Evolutionary conservation across 1,140 invertebrate genomes (phyloP).

Genomic region (Brachionus angularis): DNA sequence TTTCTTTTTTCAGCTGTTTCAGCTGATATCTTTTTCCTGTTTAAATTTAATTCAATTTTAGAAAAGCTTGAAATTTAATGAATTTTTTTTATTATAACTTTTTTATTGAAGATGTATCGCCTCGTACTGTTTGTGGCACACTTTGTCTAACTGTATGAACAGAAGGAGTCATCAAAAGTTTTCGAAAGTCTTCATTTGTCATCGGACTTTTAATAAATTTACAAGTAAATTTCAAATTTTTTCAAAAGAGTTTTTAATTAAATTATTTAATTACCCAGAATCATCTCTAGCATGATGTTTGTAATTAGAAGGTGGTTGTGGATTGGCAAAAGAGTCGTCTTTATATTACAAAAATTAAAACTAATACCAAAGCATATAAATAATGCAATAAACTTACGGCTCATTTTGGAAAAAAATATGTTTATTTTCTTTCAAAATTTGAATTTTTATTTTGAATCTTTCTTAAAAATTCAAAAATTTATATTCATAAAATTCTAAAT

Average conservation of each 20-base stretch:
- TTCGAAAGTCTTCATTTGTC: constrained; percentile 94
- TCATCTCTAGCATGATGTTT: too few relatives aligned
- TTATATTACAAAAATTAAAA: background rate
- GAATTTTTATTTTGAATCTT: too few relatives aligned
- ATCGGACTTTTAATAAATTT: constrained; percentile 61
- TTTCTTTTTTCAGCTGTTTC: constrained; percentile 32
- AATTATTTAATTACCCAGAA: constrained; percentile 22
- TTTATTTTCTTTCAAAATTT: background rate
- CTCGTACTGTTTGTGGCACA: background rate
- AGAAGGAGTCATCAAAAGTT: constrained; percentile 83
- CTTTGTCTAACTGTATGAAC: constrained; percentile 40
- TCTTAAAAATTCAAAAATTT: too few relatives aligned
- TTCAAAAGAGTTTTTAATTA: background rate
- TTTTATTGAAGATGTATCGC: background rate
- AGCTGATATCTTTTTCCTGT: background rate
- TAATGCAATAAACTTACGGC: background rate
- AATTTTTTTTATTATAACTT: background rate
- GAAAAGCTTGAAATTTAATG: background rate
- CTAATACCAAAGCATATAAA: background rate
- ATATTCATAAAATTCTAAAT: too few relatives aligned
- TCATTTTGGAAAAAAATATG: constrained; percentile 10
- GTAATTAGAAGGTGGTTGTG: too few relatives aligned
- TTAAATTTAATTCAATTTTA: background rate
- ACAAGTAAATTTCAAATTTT: background rate
- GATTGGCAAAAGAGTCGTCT: constrained; percentile 34